These are phyloP conservation scores for Gymnopithys bicolor DNA, from an alignment of 2,797 vertebrate species.

Conservation along the genomic window DNA sequence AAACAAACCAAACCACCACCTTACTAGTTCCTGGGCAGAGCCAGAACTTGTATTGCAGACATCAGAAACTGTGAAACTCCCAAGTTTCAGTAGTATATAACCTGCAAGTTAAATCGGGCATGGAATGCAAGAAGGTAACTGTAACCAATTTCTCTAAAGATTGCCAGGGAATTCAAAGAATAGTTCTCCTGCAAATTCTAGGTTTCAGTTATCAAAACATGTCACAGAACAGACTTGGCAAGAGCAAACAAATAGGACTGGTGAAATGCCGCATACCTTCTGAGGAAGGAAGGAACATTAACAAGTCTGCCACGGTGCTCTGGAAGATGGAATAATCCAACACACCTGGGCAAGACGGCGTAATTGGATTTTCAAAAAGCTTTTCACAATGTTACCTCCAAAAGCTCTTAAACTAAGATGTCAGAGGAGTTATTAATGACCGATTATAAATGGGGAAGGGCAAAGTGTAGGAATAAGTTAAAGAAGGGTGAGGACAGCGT, in stretches of 20 bases:
- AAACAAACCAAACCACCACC: background rate
- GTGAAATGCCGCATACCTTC: background rate
- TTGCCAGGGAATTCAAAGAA: background rate
- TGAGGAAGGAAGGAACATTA: background rate
- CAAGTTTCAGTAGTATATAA: background rate
- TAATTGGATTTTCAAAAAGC: background rate
- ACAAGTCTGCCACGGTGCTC: background rate
- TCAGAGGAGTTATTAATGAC: background rate
- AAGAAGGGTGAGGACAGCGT: background rate
- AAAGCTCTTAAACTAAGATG: background rate
- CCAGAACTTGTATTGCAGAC: background rate
- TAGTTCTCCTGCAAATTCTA: background rate
- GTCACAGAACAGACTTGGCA: background rate
- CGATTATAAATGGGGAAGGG: accelerated
- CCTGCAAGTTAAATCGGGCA: background rate
- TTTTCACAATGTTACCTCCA: background rate
- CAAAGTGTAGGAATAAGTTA: background rate
- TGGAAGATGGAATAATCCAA: background rate
- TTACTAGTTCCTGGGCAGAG: background rate
- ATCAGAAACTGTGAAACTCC: background rate
- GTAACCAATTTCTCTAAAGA: background rate
- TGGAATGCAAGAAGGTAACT: background rate
- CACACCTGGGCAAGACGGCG: background rate
- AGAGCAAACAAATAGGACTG: background rate
- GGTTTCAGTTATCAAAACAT: background rate